phyloP scores from a whole-genome alignment of 2,888 invertebrate species.

The Diplazon laetatorius region DNA sequence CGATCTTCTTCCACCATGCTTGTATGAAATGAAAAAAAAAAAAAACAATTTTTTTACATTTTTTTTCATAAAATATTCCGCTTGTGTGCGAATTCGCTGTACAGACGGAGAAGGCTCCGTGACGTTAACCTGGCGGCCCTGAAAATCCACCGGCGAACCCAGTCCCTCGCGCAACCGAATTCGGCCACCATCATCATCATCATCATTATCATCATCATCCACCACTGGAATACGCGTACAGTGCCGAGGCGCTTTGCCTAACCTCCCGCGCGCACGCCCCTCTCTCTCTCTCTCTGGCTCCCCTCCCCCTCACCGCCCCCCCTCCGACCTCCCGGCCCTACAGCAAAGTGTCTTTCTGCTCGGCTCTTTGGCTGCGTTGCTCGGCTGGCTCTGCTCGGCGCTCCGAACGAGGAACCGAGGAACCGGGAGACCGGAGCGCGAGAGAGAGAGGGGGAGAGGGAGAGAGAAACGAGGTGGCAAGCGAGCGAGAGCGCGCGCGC shows the following conservation, averaged over 20 bases:
- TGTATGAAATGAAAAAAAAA: no score
- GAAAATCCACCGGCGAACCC: constrained; percentile 74
- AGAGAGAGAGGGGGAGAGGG: no score
- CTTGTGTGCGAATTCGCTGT: constrained; percentile 68
- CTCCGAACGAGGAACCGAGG: constrained; percentile 50
- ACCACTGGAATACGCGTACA: constrained; percentile 64
- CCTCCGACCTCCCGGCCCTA: constrained; percentile 17
- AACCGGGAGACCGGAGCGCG: constrained; percentile 57
- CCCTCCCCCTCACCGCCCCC: constrained; percentile 31
- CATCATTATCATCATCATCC: constrained; percentile 57
- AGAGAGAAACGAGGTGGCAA: no score
- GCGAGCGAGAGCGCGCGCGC: constrained; percentile 51
- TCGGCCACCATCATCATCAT: constrained; percentile 62
- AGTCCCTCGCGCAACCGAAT: constrained; percentile 66
- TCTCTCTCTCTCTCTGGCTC: constrained; percentile 20
- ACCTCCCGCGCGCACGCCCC: constrained; percentile 52
- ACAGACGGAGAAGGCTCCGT: constrained; percentile 68
- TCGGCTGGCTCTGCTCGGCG: constrained; percentile 50
- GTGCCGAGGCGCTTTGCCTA: constrained; percentile 49
- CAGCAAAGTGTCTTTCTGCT: constrained; percentile 57
- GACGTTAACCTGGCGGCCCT: constrained; percentile 82
- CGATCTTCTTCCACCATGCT: constrained; percentile 65
- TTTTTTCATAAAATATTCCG: no score
- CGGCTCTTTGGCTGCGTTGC: constrained; percentile 49
- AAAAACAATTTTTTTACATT: no score